phyloP scores from a whole-genome alignment of 2,888 invertebrate genomes.

The Byasa hedistus region DNA sequence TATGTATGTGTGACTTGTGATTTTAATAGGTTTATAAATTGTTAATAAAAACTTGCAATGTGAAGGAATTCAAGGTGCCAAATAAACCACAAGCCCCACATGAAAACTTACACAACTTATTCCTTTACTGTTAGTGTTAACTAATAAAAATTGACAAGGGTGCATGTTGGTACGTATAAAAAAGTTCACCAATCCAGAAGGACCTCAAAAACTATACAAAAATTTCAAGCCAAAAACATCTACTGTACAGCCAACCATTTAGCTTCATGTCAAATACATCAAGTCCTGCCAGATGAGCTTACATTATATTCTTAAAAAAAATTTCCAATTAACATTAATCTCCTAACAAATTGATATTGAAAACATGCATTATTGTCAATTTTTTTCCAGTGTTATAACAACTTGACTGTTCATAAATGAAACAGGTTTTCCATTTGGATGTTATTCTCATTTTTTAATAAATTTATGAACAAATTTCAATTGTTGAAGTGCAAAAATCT shows the following conservation, averaged over 20 bases:
- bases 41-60: slow-evolving; percentile 1
- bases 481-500: not conserved
- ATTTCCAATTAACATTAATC: not conserved
- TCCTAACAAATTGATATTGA: slow-evolving; percentile 1
- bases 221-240: slow-evolving; percentile 67
- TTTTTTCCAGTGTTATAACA: slow-evolving; percentile 4
- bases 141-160: slow-evolving; percentile 42
- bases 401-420: slow-evolving; percentile 18
- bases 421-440: not conserved
- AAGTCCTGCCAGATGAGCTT: slow-evolving; percentile 43
- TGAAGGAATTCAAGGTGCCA: not conserved
- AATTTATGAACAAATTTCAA: not conserved
- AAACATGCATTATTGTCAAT: slow-evolving; percentile 24
- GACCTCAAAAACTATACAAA: slow-evolving; percentile 53
- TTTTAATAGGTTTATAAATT: slow-evolving; percentile 1
- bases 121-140: slow-evolving; percentile 66
- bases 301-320: not conserved
- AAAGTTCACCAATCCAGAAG: slow-evolving; percentile 40
- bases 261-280: slow-evolving; percentile 49
- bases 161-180: slow-evolving; percentile 15
- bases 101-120: slow-evolving; percentile 58
- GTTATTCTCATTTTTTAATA: not conserved
- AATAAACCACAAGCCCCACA: slow-evolving; percentile 21
- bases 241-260: slow-evolving; percentile 72
- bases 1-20: slow-evolving; percentile 28